Percentiles rank a stretch among this genome's conserved stretches.
These are phyloP conservation scores for Pyxicephalus adspersus DNA, from an alignment of 2,113 vertebrate genomes.

Conservation along the genomic window DNA sequence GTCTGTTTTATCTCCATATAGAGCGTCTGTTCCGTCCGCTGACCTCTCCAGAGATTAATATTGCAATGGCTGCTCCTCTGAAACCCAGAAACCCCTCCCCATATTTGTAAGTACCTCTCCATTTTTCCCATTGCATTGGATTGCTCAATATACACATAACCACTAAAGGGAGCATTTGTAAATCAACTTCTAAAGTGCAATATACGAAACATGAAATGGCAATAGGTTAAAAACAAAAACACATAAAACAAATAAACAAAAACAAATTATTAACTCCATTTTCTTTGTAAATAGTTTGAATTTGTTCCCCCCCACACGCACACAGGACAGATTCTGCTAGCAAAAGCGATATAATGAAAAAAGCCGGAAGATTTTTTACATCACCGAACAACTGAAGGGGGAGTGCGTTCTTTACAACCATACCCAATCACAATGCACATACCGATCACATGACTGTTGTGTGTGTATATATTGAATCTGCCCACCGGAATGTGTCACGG, in stretches of 20 bases:
- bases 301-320: no score
- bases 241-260: no score
- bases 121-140: no score
- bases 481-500: not conserved
- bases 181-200: no score
- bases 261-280: no score
- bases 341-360: not conserved
- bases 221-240: no score
- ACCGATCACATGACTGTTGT: not conserved
- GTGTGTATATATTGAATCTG: not conserved
- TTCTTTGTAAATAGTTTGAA: no score
- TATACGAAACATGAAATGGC: no score
- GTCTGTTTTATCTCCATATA: conserved; percentile 40
- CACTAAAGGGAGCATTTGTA: no score
- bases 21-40: conserved; percentile 69
- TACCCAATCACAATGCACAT: not conserved
- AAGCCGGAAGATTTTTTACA: conserved; percentile 61
- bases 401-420: not conserved
- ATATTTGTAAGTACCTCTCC: conserved; percentile 23
- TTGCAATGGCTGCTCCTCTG: not conserved
- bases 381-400: conserved; percentile 14
- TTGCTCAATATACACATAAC: no score
- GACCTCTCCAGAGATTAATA: conserved; percentile 68
- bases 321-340: not conserved
- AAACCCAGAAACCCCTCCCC: not conserved